Evolutionary conservation across 1,140 invertebrate genomes (phyloP).

Genomic region (Hyles euphorbiae): DNA sequence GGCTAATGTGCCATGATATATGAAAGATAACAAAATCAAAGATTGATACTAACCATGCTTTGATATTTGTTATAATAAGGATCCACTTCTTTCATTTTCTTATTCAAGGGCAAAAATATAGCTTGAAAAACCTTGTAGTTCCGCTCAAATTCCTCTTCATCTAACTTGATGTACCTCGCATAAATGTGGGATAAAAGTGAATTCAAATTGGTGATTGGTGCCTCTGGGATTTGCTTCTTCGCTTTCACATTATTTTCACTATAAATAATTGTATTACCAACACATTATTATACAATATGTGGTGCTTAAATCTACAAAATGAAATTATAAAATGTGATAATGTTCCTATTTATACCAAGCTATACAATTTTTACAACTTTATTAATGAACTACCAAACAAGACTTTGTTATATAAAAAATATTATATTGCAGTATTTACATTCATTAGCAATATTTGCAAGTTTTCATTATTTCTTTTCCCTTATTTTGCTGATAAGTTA

Average conservation of each 20-base stretch:
- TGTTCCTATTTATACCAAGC: too few species aligned
- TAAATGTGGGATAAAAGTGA: constrained; percentile 37
- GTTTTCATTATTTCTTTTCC: too few species aligned
- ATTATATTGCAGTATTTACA: too few species aligned
- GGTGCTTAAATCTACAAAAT: too few species aligned
- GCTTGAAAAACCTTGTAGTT: constrained; percentile 42
- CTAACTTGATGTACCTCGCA: constrained; percentile 36
- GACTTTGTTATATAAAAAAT: too few species aligned
- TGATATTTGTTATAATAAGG: constrained; percentile 40
- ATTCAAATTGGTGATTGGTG: constrained; percentile 37
- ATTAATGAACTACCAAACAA: too few species aligned
- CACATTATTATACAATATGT: too few species aligned
- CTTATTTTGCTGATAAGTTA: too few species aligned
- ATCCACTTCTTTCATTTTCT: constrained; percentile 44
- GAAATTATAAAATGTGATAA: too few species aligned
- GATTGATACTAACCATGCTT: constrained; percentile 26
- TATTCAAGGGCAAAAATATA: constrained; percentile 34
- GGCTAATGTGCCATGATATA: not conserved
- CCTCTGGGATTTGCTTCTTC: constrained; percentile 7
- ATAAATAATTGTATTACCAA: too few species aligned
- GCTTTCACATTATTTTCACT: not conserved
- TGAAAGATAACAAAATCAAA: not conserved
- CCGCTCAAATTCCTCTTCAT: constrained; percentile 27
- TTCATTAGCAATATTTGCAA: too few species aligned
- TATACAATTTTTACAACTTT: too few species aligned